A percentile compares a stretch with the other conserved stretches of the same genome.
Evolutionary conservation across 2,797 vertebrate genomes (phyloP).

Genomic region (Tinamus major): DNA sequence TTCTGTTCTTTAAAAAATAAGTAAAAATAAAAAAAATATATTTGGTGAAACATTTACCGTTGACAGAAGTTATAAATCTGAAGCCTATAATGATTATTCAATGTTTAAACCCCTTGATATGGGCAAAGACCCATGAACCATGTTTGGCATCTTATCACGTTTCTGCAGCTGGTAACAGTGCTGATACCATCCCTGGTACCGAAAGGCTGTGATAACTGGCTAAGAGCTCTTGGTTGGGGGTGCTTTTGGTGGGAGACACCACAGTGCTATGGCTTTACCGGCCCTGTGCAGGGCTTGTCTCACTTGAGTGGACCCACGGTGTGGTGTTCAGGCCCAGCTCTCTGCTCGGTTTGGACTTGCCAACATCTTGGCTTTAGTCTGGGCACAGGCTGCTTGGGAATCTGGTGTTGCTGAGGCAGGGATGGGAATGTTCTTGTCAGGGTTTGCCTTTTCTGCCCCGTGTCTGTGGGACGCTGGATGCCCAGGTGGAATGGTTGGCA

Average conservation of each 20-base stretch:
- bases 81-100: background rate
- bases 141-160: background rate
- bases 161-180: background rate
- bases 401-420: background rate
- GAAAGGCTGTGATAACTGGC: background rate
- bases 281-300: background rate
- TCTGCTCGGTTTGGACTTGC: background rate
- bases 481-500: background rate
- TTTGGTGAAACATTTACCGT: background rate
- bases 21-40: background rate
- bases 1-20: background rate
- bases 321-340: background rate
- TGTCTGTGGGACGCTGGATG: accelerated
- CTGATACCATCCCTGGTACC: background rate
- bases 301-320: background rate
- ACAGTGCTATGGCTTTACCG: background rate
- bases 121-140: background rate
- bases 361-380: background rate
- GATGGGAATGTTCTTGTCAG: background rate
- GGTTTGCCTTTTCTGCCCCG: background rate
- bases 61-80: background rate
- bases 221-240: background rate
- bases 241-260: background rate
- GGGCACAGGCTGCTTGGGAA: background rate
- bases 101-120: background rate